phyloP scores from a whole-genome alignment of 2,113 vertebrate species.

The Entomyzon cyanotis region DNA sequence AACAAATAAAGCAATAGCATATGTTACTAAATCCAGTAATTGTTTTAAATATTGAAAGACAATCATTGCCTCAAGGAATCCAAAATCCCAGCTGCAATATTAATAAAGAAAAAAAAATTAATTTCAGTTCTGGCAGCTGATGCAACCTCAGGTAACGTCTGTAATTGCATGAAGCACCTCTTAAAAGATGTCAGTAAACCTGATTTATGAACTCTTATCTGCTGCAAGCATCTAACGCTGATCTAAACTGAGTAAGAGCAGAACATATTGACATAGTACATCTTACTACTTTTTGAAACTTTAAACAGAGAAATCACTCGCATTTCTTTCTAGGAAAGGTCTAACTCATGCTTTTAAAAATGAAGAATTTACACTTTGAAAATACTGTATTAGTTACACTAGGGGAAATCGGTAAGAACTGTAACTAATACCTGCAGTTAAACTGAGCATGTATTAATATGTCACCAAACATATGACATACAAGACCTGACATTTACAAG shows the following conservation, averaged over 20 bases:
- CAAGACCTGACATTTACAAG: constrained; percentile 21
- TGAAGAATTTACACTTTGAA: not conserved
- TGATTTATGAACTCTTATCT: not conserved
- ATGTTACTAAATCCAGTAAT: not conserved
- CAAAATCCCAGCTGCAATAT: not conserved
- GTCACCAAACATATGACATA: not conserved
- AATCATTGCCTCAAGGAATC: not conserved
- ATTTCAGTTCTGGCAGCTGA: constrained; percentile 31
- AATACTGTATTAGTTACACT: not conserved
- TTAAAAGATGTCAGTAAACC: not conserved
- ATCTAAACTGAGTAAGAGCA: not conserved
- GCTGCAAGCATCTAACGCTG: not conserved
- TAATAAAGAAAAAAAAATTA: not conserved
- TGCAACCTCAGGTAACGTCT: constrained; percentile 19
- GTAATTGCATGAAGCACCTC: not conserved
- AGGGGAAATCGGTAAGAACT: not conserved
- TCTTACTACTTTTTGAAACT: not conserved
- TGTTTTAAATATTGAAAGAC: not conserved
- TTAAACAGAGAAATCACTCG: not conserved
- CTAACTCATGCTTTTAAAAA: not conserved
- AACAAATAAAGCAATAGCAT: not conserved
- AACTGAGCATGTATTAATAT: not conserved
- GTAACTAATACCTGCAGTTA: not conserved
- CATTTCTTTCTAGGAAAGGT: not conserved
- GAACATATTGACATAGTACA: not conserved